Evolutionary conservation across 1,140 invertebrate genomes (phyloP), one percentile per base, ranked within the genome.

Genomic region (Hyles vespertilio): DNA sequence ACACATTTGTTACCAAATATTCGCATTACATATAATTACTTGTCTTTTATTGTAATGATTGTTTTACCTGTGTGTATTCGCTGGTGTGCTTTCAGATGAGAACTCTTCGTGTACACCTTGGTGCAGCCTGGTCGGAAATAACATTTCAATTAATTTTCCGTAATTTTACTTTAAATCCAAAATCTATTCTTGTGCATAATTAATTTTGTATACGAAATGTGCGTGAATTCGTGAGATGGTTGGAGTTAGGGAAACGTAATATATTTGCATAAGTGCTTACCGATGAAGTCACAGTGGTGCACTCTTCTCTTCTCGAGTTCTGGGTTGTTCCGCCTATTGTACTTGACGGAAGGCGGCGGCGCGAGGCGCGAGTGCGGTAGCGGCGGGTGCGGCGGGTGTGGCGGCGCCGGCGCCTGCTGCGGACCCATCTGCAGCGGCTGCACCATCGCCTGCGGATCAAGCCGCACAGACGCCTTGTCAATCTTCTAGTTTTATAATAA

Each of bases 61-160:
- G 22, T n/a, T 40, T 94, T 92, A 99, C 98, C 98, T 91, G 98
- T 99, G 83, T 99, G 98, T 89, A 98, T 98, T 81, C 98, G 92
- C 89, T 99, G 96, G 91, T 99, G 98, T 56, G 98, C 98, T 90
- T 99, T 99, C 8, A 99, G 92, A 90, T 99, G 98, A 67, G 98
- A 99, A 90, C 97, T 98, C 92, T 99, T 99, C 50, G 98, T 99
- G 90, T 99, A 99, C 47, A 99, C 97, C 91, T 99, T 99, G 74
- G 94, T 95, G 90, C 98, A 99, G 77, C 97, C 98, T 97, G 92
- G 5, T 5, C 5, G 36, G 5, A 8, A 40, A 40, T 8, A 40
- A 40, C 8, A 40, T 40, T 40, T 40, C 36, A 40, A 22, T 22
- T 22, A 22, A 22, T 22, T 22, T 22, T 22, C 22, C 22, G 22